phyloP scores from a whole-genome alignment of 2,113 vertebrate species.

The Atherinomorus stipes region DNA sequence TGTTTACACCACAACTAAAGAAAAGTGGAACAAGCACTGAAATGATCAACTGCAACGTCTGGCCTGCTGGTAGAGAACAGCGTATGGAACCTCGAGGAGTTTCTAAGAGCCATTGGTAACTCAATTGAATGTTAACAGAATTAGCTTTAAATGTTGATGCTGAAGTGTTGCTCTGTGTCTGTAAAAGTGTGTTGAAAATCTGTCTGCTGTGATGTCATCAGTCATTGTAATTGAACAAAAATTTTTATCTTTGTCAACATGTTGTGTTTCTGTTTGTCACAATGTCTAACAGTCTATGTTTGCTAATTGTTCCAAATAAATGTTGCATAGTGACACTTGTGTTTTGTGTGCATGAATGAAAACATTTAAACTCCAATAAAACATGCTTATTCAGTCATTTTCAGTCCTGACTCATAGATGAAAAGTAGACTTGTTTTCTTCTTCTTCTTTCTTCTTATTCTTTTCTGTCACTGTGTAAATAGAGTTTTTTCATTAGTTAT shows the following conservation, averaged over 20 bases:
- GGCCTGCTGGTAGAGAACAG: background rate
- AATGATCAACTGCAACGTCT: background rate
- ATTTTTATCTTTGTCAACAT: conserved; percentile 2
- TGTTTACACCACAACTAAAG: conserved; percentile 22
- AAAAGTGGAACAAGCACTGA: fast-evolving
- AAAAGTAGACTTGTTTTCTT: no score
- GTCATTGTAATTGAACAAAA: conserved; percentile 8
- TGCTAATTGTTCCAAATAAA: conserved; percentile 51
- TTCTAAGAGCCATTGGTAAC: no score
- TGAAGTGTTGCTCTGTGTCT: no score
- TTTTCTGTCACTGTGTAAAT: background rate
- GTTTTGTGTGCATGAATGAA: conserved; percentile 21
- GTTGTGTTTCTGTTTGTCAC: conserved; percentile 11
- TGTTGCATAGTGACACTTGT: conserved; percentile 47
- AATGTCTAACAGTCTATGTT: conserved; percentile 5
- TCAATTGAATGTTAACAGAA: no score
- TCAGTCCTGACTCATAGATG: no score
- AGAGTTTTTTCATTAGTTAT: no score
- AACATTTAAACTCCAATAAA: background rate
- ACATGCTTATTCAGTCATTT: no score
- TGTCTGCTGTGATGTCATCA: background rate
- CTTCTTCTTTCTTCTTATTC: no score
- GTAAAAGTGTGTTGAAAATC: no score
- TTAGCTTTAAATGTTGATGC: no score
- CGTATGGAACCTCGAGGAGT: no score